phyloP scores from a whole-genome alignment of 2,888 invertebrate species.

The Pristionchus japonicus region DNA sequence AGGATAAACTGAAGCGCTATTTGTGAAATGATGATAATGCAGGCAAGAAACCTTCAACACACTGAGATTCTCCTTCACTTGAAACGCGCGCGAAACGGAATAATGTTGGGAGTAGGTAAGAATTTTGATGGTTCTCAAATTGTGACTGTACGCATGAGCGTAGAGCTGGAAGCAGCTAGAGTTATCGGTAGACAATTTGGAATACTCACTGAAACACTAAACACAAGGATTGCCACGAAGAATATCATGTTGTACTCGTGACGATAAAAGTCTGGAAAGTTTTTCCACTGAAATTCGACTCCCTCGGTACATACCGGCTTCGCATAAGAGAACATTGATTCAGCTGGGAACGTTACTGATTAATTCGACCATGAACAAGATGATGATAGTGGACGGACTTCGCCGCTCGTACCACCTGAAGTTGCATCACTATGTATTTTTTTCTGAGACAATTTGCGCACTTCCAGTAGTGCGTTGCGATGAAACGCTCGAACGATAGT shows the following conservation, averaged over 20 bases:
- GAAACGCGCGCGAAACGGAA: background rate
- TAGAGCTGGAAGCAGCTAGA: too few relatives aligned
- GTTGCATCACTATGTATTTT: background rate
- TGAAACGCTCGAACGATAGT: background rate
- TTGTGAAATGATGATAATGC: too few relatives aligned
- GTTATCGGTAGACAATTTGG: too few relatives aligned
- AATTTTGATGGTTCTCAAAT: background rate
- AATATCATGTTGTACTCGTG: background rate
- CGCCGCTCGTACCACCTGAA: background rate
- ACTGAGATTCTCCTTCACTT: background rate
- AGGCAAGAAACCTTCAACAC: background rate
- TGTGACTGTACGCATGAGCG: background rate
- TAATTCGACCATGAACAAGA: background rate
- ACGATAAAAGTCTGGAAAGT: background rate
- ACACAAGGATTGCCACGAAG: background rate
- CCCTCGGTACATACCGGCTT: background rate
- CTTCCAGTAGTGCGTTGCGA: background rate
- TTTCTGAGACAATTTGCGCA: background rate
- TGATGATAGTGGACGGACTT: background rate
- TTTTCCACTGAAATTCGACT: background rate
- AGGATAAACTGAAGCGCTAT: background rate
- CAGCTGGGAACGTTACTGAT: background rate
- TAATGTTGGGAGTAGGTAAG: background rate
- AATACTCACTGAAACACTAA: background rate
- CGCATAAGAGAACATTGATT: background rate